Percentiles rank a stretch among this genome's conserved stretches.
phyloP scores from a whole-genome alignment of 2,888 invertebrate species.

The Drosophila formosana region DNA sequence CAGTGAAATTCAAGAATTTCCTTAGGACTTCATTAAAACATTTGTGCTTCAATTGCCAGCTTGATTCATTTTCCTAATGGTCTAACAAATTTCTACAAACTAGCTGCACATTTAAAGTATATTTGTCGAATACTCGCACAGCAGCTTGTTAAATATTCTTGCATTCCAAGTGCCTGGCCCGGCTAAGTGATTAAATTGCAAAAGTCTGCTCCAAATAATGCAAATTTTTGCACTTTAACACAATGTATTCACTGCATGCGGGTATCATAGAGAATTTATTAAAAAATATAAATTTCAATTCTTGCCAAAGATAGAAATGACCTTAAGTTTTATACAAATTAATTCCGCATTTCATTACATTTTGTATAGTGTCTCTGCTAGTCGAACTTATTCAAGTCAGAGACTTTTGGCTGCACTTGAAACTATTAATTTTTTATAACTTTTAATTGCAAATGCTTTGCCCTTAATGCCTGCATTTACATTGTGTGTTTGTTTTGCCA shows the following conservation, averaged over 20 bases:
- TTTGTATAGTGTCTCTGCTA: background rate
- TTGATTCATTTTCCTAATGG: slow-evolving; percentile 28
- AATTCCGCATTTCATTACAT: background rate
- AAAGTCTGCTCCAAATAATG: background rate
- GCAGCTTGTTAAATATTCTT: background rate
- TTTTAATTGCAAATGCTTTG: slow-evolving; percentile 1
- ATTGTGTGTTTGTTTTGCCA: background rate
- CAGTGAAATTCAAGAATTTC: background rate
- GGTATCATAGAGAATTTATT: background rate
- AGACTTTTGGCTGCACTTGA: background rate
- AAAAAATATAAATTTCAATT: background rate
- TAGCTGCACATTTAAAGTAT: background rate
- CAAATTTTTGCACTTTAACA: background rate
- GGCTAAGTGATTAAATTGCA: background rate
- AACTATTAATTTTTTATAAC: background rate
- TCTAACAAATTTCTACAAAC: background rate
- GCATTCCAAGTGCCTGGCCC: background rate
- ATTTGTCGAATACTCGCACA: slow-evolving; percentile 3
- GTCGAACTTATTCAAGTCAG: background rate
- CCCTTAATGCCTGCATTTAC: background rate
- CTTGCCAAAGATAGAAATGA: too few species aligned
- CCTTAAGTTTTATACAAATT: background rate
- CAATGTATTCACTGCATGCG: background rate
- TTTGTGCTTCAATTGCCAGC: slow-evolving; percentile 9
- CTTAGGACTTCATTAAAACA: slow-evolving; percentile 12